Conservation (phyloP, 1,140 invertebrate genomes). For the Andricus grossulariae region DNA sequence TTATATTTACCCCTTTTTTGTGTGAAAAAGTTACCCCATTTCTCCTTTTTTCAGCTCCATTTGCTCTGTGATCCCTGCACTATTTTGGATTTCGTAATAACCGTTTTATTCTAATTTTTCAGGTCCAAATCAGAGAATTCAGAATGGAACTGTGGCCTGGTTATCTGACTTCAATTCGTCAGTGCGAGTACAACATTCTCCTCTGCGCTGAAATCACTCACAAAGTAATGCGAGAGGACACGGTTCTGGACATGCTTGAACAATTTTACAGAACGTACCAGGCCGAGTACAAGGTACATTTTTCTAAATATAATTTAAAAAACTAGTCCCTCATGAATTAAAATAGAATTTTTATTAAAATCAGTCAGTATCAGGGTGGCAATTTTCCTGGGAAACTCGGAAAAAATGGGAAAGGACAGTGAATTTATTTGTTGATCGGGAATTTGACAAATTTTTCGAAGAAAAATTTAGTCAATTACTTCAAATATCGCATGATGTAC, state of each 20-base stretch:
- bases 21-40: no score
- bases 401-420: no score
- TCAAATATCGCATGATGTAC: no score
- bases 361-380: no score
- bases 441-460: no score
- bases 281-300: slow-evolving; percentile 50
- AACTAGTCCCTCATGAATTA: slow-evolving; percentile 53
- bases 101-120: neutral
- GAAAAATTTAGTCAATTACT: no score
- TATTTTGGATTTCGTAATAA: neutral
- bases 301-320: slow-evolving; percentile 33
- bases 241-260: slow-evolving; percentile 76
- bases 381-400: no score
- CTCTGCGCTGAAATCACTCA: slow-evolving; percentile 85
- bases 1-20: no score
- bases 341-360: slow-evolving; percentile 54
- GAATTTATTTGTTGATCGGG: no score
- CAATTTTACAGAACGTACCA: slow-evolving; percentile 65
- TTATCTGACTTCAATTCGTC: slow-evolving; percentile 86
- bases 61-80: no score
- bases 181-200: slow-evolving; percentile 83
- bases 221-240: slow-evolving; percentile 82
- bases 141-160: slow-evolving; percentile 82
- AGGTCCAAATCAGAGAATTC: neutral
- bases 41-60: no score